Evolutionary conservation across 2,888 invertebrate genomes (phyloP).

Genomic region (Arrhopalites spinosus): DNA sequence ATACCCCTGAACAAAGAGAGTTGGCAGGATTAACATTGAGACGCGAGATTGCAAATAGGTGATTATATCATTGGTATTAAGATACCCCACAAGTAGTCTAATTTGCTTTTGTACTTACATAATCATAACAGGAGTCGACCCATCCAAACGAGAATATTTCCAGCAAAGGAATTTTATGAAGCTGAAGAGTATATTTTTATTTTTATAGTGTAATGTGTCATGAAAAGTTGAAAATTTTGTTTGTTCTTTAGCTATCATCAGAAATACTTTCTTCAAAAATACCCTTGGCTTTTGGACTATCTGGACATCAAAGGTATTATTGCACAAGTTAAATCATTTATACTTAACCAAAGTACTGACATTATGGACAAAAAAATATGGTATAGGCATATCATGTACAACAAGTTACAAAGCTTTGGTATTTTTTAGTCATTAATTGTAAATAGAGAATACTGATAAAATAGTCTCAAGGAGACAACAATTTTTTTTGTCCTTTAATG

Average conservation of each 20-base stretch:
- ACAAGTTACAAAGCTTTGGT: too few relatives aligned
- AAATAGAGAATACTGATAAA: too few relatives aligned
- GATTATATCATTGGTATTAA: too few relatives aligned
- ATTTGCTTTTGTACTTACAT: too few relatives aligned
- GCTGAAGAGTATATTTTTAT: conserved; percentile 84
- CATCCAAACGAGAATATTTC: conserved; percentile 77
- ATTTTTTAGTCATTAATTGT: too few relatives aligned
- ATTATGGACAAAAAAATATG: too few relatives aligned
- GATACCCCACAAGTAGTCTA: too few relatives aligned
- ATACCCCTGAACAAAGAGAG: conserved; percentile 80
- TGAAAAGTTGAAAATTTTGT: not conserved
- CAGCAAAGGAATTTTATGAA: conserved; percentile 80
- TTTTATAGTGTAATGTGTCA: not conserved
- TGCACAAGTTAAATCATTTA: too few relatives aligned
- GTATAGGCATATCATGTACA: too few relatives aligned
- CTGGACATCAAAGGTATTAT: conserved; percentile 74
- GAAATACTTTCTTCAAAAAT: conserved; percentile 88
- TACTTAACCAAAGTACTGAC: too few relatives aligned
- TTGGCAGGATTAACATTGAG: conserved; percentile 72
- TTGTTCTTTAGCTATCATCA: conserved; percentile 81
- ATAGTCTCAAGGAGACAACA: too few relatives aligned
- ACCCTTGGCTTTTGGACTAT: conserved; percentile 64
- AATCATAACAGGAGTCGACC: conserved; percentile 59
- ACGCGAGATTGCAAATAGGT: conserved; percentile 60
- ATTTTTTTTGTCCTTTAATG: too few relatives aligned